These are phyloP conservation scores for Lutjanus erythropterus DNA, from an alignment of 2,113 vertebrate species.

Conservation along the genomic window DNA sequence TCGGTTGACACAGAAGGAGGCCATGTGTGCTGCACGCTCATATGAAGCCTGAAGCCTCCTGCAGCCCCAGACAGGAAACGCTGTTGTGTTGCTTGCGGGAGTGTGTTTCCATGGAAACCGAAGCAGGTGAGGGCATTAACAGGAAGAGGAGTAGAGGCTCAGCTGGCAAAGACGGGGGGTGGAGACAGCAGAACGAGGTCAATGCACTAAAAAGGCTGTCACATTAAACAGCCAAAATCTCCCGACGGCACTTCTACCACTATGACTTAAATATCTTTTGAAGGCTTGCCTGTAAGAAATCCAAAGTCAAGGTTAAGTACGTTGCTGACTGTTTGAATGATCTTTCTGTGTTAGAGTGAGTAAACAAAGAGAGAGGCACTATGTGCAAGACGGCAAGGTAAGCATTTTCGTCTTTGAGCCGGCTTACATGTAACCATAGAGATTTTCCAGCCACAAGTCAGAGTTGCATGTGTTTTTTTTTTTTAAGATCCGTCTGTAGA, in stretches of 20 bases:
- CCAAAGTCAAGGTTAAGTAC: slow-evolving; percentile 50
- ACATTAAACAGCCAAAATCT: slow-evolving; percentile 32
- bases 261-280: slow-evolving; percentile 53
- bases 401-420: slow-evolving; percentile 44
- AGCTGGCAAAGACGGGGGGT: slow-evolving; percentile 52
- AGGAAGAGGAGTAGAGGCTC: slow-evolving; percentile 77
- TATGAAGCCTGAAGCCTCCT: slow-evolving; percentile 25
- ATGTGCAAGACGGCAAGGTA: slow-evolving; percentile 39
- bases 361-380: slow-evolving; percentile 34
- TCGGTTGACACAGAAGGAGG: slow-evolving; percentile 39
- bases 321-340: slow-evolving; percentile 22
- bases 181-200: slow-evolving; percentile 65
- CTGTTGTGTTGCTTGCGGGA: slow-evolving; percentile 42
- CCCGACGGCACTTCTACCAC: background rate
- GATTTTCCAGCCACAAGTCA: slow-evolving; percentile 36
- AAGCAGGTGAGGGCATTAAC: slow-evolving; percentile 79
- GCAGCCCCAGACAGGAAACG: slow-evolving; percentile 75
- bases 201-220: slow-evolving; percentile 43
- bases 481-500: slow-evolving; percentile 19
- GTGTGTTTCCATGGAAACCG: slow-evolving; percentile 78
- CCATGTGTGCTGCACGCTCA: slow-evolving; percentile 47
- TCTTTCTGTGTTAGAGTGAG: slow-evolving; percentile 10
- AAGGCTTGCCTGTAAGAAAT: slow-evolving; percentile 42
- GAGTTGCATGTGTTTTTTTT: slow-evolving; percentile 37
- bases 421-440: slow-evolving; percentile 10